phyloP scores from a whole-genome alignment of 2,113 vertebrate genomes.

The Protomyctophum bolini region DNA sequence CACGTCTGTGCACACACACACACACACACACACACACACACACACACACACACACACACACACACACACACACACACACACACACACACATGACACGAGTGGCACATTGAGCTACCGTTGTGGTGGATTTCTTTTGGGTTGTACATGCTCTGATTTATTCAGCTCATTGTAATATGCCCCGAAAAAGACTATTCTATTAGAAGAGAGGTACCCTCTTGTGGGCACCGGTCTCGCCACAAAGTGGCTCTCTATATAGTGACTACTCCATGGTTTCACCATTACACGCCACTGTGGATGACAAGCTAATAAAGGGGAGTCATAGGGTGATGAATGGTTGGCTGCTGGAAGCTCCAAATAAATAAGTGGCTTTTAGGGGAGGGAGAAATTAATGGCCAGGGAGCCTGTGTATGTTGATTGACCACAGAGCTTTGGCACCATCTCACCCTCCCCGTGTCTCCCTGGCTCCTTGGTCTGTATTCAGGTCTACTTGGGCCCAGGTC shows the following conservation, averaged over 20 bases:
- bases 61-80: constrained; percentile 16
- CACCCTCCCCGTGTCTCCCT: constrained; percentile 20
- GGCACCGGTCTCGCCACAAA: constrained; percentile 1
- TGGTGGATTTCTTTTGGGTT: not conserved
- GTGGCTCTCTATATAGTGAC: constrained; percentile 11
- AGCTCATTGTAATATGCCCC: constrained; percentile 4
- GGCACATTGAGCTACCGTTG: constrained; percentile 28
- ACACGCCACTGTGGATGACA: constrained; percentile 40
- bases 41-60: too few species aligned
- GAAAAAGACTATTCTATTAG: constrained; percentile 9
- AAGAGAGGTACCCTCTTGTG: not conserved
- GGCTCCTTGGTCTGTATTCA: constrained; percentile 6
- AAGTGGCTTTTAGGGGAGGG: constrained; percentile 39
- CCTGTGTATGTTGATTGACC: constrained; percentile 41
- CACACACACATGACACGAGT: not conserved
- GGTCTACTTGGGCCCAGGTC: constrained; percentile 15
- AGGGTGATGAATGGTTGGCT: constrained; percentile 53
- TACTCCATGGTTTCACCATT: constrained; percentile 34
- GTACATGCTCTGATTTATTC: constrained; percentile 7
- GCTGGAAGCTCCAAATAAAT: constrained; percentile 52
- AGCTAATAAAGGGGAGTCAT: constrained; percentile 52
- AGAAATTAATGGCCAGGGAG: constrained; percentile 40
- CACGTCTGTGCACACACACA: not conserved
- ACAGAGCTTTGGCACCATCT: constrained; percentile 31
- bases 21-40: too few species aligned